phyloP scores from a whole-genome alignment of 2,888 invertebrate genomes.

The Drosophila paranaensis region DNA sequence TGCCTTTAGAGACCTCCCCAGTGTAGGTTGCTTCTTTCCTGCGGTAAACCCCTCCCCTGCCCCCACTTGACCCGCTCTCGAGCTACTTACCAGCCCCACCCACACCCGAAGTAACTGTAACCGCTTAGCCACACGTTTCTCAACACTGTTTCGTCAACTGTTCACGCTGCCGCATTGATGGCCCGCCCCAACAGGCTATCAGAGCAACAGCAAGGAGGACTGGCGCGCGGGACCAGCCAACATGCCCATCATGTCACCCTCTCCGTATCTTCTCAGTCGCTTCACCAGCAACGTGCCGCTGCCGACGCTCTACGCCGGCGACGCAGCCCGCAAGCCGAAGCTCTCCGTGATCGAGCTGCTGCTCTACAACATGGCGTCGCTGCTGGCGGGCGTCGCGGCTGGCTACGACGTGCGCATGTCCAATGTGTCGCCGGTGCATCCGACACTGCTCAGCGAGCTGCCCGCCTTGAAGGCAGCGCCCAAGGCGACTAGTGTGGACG shows the following conservation, averaged over 20 bases:
- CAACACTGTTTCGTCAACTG: slow-evolving; percentile 66
- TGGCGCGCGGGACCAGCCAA: slow-evolving; percentile 80
- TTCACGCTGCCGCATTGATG: slow-evolving; percentile 36
- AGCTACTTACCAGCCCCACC: slow-evolving; percentile 6
- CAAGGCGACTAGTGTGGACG: slow-evolving; percentile 47
- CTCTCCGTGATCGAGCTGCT: slow-evolving; percentile 85
- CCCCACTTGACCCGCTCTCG: not conserved
- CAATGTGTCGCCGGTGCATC: slow-evolving; percentile 93
- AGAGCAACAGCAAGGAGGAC: slow-evolving; percentile 81
- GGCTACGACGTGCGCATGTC: slow-evolving; percentile 96
- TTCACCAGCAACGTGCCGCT: slow-evolving; percentile 88
- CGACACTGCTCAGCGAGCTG: slow-evolving; percentile 87
- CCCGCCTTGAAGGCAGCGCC: slow-evolving; percentile 86
- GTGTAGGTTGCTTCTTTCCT: slow-evolving; percentile 60
- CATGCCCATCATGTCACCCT: slow-evolving; percentile 83
- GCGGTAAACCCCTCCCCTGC: slow-evolving; percentile 44
- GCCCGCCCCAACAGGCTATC: slow-evolving; percentile 44
- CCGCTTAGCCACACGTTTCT: slow-evolving; percentile 44
- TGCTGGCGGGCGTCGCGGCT: slow-evolving; percentile 95
- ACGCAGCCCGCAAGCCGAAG: slow-evolving; percentile 85
- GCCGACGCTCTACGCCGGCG: slow-evolving; percentile 92
- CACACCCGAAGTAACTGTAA: slow-evolving; percentile 20
- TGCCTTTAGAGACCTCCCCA: not conserved
- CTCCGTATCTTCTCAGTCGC: slow-evolving; percentile 84
- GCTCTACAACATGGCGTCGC: slow-evolving; percentile 95